phyloP scores from a whole-genome alignment of 2,888 invertebrate species.

The Eledona agricola region DNA sequence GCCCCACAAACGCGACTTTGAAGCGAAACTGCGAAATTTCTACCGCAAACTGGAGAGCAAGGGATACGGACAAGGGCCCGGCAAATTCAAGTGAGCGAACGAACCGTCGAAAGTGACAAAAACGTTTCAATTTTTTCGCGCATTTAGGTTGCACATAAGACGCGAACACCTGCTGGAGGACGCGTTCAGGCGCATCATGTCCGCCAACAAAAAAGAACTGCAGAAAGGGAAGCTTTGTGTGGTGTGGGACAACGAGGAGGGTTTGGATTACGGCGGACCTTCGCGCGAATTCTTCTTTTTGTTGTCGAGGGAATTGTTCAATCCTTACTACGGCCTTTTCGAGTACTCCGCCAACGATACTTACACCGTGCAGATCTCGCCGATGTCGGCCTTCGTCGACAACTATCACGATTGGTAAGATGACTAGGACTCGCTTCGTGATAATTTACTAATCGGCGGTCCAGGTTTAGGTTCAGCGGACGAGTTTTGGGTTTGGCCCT shows the following conservation, averaged over 20 bases:
- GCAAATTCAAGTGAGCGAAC: slow-evolving; percentile 89
- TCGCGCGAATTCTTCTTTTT: slow-evolving; percentile 98
- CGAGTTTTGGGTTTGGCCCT: slow-evolving; percentile 92
- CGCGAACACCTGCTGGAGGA: slow-evolving; percentile 94
- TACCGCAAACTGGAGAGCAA: slow-evolving; percentile 95
- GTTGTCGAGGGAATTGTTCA: slow-evolving; percentile 95
- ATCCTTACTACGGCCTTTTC: slow-evolving; percentile 97
- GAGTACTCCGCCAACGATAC: slow-evolving; percentile 98
- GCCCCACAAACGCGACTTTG: slow-evolving; percentile 89
- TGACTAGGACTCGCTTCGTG: slow-evolving; percentile 31
- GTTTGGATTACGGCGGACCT: slow-evolving; percentile 97
- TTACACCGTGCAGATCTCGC: slow-evolving; percentile 94
- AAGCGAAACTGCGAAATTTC: slow-evolving; percentile 93
- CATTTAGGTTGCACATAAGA: slow-evolving; percentile 84
- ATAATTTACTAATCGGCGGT: no score
- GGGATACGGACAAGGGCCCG: slow-evolving; percentile 96
- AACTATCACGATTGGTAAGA: slow-evolving; percentile 95
- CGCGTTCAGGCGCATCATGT: slow-evolving; percentile 96
- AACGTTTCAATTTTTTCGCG: slow-evolving; percentile 1
- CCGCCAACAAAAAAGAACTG: slow-evolving; percentile 92
- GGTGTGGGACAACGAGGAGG: slow-evolving; percentile 94
- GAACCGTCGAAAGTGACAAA: background rate
- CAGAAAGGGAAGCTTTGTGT: slow-evolving; percentile 96
- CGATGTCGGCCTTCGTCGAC: slow-evolving; percentile 96
- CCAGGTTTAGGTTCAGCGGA: slow-evolving; percentile 94